Base-by-base conservation (phyloP, 92 coral and sea anemone species). In the Phenganax subtilis region DNA sequence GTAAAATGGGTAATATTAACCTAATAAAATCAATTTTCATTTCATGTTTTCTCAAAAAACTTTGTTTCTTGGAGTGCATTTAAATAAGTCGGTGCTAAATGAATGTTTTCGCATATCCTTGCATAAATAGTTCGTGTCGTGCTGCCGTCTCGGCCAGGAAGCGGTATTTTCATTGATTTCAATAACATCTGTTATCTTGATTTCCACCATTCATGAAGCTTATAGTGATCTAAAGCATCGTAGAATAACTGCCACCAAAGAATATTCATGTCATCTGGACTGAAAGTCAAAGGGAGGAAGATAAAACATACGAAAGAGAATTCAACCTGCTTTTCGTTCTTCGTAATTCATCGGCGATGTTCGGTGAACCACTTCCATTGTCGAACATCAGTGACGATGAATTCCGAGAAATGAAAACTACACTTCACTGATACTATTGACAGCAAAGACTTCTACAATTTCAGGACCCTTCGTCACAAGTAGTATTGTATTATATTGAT, bases 191-290 rank as follows among this genome's bases (percentile, higher is more conserved):
- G 77, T 51, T 12, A 55, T 53, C 62, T 79, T 17, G 83, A 63
- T 15, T 51, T 57, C 83, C 83, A 79, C 83, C 83, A 79, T 44
- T 79, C 0, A 15, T 63, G 72, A 20, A 79, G 74, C 2, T 79
- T 65, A 16, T 63, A 62, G 12, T 79, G 57, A 54, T 79, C 83
- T 27, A 79, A 51, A 10, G 83, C 83, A 14, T 16, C 63, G 83
- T 79, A 79, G 83, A 79, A 79, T 65, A 79, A 64, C 27, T 79
- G 83, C 83, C 83, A 79, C 83, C 83, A 79, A 51, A 79, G 12
- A 8, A 79, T 30, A 62, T 79, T 79, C 83, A 79, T 79, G n/a
- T 79, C 71, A 51, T 79, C 71, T 47, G 73, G 83, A 1, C 83
- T 79, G 20, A 88, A 20, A 75, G 88, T 37, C 47, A 37, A 37